Evolutionary conservation across 1,140 invertebrate species (phyloP).

Genomic region (Trachymyrmex cornetzi): DNA sequence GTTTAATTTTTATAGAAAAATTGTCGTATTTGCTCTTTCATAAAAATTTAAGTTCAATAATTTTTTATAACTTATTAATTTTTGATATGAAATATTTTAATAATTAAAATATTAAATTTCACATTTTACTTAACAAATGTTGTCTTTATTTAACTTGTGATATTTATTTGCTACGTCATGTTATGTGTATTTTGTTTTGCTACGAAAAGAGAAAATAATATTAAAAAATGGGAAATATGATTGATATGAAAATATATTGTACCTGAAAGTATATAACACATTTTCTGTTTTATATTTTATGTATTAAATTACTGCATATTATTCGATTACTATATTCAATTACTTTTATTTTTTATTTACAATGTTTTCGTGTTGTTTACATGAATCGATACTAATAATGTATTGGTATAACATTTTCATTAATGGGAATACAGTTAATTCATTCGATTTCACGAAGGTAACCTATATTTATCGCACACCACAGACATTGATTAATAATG

Average conservation of each 20-base stretch:
- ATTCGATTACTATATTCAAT: too few species aligned
- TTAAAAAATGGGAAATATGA: not conserved
- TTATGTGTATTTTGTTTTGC: not conserved
- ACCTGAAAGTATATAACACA: not conserved
- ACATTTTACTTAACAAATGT: not conserved
- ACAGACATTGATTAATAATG: slow-evolving; percentile 46
- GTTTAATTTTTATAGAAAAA: not conserved
- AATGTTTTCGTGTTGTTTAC: not conserved
- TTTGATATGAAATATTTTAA: not conserved
- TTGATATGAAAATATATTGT: not conserved
- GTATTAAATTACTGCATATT: not conserved
- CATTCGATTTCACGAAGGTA: slow-evolving; percentile 14
- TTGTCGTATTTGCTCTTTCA: too few species aligned
- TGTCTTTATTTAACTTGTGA: not conserved
- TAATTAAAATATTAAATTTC: not conserved
- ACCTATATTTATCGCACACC: slow-evolving; percentile 17
- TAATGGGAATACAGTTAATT: slow-evolving; percentile 37
- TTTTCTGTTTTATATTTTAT: not conserved
- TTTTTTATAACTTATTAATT: not conserved
- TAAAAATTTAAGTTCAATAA: not conserved
- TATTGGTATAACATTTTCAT: not conserved
- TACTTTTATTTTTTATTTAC: not conserved
- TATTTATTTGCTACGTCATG: not conserved
- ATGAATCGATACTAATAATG: not conserved
- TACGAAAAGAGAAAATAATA: not conserved